Base-by-base conservation (phyloP, 1,140 invertebrate species). In the Sarcophaga bullata region DNA sequence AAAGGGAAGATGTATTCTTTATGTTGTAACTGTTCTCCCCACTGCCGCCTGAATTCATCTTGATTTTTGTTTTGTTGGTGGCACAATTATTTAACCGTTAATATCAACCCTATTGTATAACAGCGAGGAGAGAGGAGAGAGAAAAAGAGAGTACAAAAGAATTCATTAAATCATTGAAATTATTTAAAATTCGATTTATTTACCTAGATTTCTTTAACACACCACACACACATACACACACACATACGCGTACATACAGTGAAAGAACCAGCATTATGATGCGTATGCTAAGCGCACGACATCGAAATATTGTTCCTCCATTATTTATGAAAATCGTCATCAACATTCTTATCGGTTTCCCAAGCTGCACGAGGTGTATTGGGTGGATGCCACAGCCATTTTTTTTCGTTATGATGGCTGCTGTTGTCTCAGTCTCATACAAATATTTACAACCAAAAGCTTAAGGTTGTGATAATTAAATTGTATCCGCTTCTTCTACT, bases 401-500 rank as follows among this genome's bases (percentile, higher is more conserved):
- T 75, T 13, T 37, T 19, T 15, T 10, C 76, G 52, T 50, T 37
- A 37, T 2, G 25, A 37, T 4, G 25, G 4, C 25, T 81, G 73
- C 73, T 80, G 50, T 37, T 54, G 10, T 82, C 86, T 88, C 87
- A 68, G 10, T 82, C 86, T 88, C 87, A 68, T 68, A 8, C 17
- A 89, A 89, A 89, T 89, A 89, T 89, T 89, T 89, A 89, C 88
- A 89, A 89, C 88, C 87, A 85, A 88, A 89, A 89, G 87, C 88
- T 89, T 89, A 89, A 88, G 88, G 87, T 89, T 89, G 88, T 87
- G 88, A 89, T 89, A 89, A 89, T 89, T 89, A 89, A 89, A 89
- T 89, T 89, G 88, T 89, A 89, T 88, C 88, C 88, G 86, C 87
- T 37, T 37, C 25, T 88, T 83, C 58, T 83, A 83, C 80, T 83